phyloP scores from a whole-genome alignment of 1,140 invertebrate species.

The Brachionus plicatilis region DNA sequence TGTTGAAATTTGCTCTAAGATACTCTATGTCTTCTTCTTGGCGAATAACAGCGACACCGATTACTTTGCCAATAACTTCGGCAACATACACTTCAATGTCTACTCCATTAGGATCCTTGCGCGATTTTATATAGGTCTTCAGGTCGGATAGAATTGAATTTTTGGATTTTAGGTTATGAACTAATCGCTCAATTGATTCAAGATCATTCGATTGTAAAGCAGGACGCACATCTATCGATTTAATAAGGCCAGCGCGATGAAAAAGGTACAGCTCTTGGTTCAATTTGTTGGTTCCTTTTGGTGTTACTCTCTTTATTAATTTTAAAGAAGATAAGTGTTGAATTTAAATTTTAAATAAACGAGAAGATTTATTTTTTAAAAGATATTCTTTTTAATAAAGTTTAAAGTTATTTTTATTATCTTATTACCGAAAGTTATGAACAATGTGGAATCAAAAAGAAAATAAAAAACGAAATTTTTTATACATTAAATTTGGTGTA shows the following conservation, averaged over 20 bases:
- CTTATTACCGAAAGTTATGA: no score
- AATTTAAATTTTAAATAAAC: no score
- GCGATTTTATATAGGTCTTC: constrained; percentile 38
- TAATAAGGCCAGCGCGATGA: constrained; percentile 60
- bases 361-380: no score
- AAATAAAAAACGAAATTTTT: no score
- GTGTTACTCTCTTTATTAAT: constrained; percentile 58
- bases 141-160: constrained; percentile 45
- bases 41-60: constrained; percentile 54
- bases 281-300: constrained; percentile 58
- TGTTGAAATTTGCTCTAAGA: constrained; percentile 58
- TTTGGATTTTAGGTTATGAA: constrained; percentile 43
- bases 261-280: constrained; percentile 63
- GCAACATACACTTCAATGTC: constrained; percentile 55
- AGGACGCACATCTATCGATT: constrained; percentile 45
- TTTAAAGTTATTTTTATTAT: no score
- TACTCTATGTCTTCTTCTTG: constrained; percentile 56
- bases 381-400: no score
- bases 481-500: no score
- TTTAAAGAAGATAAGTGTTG: not conserved
- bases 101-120: constrained; percentile 46
- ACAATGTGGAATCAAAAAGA: no score
- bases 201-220: constrained; percentile 42
- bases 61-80: constrained; percentile 54
- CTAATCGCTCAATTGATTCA: constrained; percentile 43